Percentiles rank a stretch among this genome's conserved stretches.
Evolutionary conservation across 2,797 vertebrate species (phyloP).

Genomic region (Rachycentron canadum): DNA sequence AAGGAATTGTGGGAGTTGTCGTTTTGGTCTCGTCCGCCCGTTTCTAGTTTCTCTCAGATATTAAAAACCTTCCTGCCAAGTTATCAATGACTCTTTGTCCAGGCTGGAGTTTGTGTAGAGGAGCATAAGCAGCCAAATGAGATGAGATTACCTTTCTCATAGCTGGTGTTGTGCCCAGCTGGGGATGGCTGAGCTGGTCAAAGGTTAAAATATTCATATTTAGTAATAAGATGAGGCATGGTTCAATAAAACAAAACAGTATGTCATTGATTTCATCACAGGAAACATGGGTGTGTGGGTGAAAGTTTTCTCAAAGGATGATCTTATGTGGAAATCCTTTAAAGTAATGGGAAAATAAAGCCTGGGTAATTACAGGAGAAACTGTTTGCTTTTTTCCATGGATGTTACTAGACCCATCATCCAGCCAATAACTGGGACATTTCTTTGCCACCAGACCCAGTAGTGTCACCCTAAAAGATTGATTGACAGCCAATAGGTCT

Average conservation of each 20-base stretch:
- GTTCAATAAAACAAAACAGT: not conserved
- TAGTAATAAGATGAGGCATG: too few relatives aligned
- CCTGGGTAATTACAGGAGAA: not conserved
- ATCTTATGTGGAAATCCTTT: not conserved
- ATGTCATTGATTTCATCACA: not conserved
- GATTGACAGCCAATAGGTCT: slow-evolving; percentile 13
- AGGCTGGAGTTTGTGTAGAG: not conserved
- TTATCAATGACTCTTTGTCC: not conserved
- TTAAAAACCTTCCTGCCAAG: not conserved
- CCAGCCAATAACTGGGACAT: not conserved
- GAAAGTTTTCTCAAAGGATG: not conserved
- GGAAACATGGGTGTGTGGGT: not conserved
- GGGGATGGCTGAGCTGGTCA: not conserved
- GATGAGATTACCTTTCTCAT: not conserved
- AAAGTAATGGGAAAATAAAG: not conserved
- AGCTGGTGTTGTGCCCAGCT: not conserved
- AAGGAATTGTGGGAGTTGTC: slow-evolving; percentile 56
- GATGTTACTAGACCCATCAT: not conserved
- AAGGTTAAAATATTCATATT: not conserved
- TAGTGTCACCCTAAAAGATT: not conserved
- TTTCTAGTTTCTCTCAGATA: not conserved
- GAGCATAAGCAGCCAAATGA: not conserved
- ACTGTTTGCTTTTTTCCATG: not conserved
- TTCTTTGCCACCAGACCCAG: not conserved
- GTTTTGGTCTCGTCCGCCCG: not conserved